A percentile compares a stretch with the other conserved stretches of the same genome.
Evolutionary conservation across 2,888 invertebrate species (phyloP).

Genomic region (Dilophus febrilis): DNA sequence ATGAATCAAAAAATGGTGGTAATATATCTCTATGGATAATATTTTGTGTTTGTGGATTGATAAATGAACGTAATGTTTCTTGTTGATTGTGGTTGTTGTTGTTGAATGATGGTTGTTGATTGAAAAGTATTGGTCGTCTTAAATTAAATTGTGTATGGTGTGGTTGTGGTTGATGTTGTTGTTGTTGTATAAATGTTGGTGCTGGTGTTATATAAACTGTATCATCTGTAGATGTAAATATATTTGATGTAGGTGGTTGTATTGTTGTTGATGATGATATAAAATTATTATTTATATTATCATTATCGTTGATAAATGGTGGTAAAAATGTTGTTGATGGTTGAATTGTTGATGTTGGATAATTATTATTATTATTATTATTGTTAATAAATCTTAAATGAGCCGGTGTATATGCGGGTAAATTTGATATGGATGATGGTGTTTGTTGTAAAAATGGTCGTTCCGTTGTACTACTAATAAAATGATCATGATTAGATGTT

Average conservation of each 20-base stretch:
- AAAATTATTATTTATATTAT: neutral
- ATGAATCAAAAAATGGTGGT: neutral
- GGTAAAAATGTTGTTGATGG: neutral
- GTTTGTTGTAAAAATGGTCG: neutral
- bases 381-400: neutral
- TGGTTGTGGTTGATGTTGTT: too few relatives aligned
- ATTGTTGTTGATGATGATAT: neutral
- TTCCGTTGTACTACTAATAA: too few relatives aligned
- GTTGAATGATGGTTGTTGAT: neutral
- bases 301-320: neutral
- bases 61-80: neutral
- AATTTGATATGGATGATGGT: neutral
- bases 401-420: neutral
- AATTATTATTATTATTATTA: neutral
- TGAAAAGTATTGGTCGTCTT: neutral
- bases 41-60: neutral
- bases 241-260: too few relatives aligned
- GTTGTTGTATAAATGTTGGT: too few relatives aligned
- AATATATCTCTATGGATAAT: neutral
- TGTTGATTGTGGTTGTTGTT: too few relatives aligned
- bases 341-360: neutral
- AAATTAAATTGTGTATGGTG: too few relatives aligned
- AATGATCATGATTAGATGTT: neutral
- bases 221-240: too few relatives aligned
- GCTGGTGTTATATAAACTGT: too few relatives aligned